These are phyloP conservation scores for Xiphias gladius DNA, from an alignment of 2,113 vertebrate species.

Conservation along the genomic window DNA sequence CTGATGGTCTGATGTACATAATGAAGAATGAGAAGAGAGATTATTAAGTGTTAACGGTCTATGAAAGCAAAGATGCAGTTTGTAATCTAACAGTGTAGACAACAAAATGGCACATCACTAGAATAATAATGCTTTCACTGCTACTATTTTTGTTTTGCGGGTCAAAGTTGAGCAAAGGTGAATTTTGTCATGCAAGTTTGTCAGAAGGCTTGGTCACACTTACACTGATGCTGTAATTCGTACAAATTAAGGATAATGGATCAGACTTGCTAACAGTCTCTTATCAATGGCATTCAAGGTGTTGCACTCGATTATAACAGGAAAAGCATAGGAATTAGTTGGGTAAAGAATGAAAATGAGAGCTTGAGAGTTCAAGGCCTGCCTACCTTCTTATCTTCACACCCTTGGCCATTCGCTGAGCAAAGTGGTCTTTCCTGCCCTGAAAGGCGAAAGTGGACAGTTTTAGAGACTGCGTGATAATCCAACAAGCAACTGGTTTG, in stretches of 20 bases:
- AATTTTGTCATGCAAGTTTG: not conserved
- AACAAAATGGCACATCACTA: not conserved
- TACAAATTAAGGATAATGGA: not conserved
- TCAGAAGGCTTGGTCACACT: not conserved
- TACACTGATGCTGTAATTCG: not conserved
- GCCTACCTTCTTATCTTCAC: not conserved
- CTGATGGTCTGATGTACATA: not conserved
- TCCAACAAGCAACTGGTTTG: not conserved
- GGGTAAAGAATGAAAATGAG: not conserved
- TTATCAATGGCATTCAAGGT: not conserved
- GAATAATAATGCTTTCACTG: not conserved
- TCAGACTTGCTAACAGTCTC: not conserved
- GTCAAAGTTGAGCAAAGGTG: not conserved
- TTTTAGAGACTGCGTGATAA: not conserved
- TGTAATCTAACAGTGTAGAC: not conserved
- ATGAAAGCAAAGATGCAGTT: conserved; percentile 5
- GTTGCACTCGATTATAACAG: not conserved
- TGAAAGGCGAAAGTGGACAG: too few relatives aligned
- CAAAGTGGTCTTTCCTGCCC: not conserved
- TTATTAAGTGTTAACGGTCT: not conserved
- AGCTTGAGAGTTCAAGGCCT: not conserved
- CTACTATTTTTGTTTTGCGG: not conserved
- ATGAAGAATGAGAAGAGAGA: not conserved
- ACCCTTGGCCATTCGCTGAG: not conserved
- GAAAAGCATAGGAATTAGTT: not conserved